These are phyloP conservation scores for Paguma larvata DNA, from an alignment of 2,797 vertebrate species.

Conservation along the genomic window DNA sequence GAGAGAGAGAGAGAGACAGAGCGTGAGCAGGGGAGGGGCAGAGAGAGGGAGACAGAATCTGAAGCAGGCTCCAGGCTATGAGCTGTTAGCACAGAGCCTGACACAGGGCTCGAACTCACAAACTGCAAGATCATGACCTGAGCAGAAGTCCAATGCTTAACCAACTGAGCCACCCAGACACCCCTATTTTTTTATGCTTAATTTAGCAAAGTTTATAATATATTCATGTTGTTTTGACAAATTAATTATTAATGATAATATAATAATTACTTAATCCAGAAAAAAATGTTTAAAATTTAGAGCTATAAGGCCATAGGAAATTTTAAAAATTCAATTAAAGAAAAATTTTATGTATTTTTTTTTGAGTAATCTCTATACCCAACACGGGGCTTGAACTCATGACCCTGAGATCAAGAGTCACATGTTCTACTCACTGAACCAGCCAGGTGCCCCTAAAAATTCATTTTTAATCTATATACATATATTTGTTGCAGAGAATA, in stretches of 20 bases:
- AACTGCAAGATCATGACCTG: too few relatives aligned
- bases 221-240: conserved; percentile 2
- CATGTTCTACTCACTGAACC: neutral
- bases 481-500: neutral
- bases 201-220: neutral
- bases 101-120: too few relatives aligned
- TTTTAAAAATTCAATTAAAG: neutral
- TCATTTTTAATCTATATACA: neutral
- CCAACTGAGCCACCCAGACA: neutral
- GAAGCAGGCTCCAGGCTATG: too few relatives aligned
- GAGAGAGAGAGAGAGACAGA: too few relatives aligned
- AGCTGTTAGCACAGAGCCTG: too few relatives aligned
- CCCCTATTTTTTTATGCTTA: neutral
- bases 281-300: neutral
- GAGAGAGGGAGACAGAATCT: too few relatives aligned
- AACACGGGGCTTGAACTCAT: neutral
- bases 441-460: neutral
- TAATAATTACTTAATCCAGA: neutral
- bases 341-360: neutral
- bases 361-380: neutral
- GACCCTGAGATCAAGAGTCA: neutral
- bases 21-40: too few relatives aligned
- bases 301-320: neutral
- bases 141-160: too few relatives aligned
- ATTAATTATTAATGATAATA: neutral